Percentiles rank a stretch among this genome's conserved stretches.
Evolutionary conservation across 2,113 vertebrate genomes (phyloP).

Genomic region (Dasyornis broadbenti): DNA sequence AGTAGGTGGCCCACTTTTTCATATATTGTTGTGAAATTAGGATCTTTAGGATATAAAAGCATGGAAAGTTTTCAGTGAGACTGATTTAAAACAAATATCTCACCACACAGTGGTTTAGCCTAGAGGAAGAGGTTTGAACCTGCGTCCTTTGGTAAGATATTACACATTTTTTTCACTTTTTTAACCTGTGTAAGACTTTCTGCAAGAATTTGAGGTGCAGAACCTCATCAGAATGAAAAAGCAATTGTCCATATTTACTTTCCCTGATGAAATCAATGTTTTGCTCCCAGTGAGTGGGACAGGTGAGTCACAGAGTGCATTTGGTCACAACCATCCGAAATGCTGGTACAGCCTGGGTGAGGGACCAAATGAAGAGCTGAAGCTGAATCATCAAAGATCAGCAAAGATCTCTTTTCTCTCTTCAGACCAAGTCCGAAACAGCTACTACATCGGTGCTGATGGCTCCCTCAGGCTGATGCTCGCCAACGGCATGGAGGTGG

Average conservation of each 20-base stretch:
- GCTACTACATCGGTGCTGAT: slow-evolving; percentile 93
- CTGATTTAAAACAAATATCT: background rate
- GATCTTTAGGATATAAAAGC: background rate
- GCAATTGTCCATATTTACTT: background rate
- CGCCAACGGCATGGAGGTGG: slow-evolving; percentile 96
- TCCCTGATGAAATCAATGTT: background rate
- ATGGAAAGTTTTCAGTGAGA: background rate
- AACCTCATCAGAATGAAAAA: background rate
- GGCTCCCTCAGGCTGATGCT: slow-evolving; percentile 90
- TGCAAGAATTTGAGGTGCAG: background rate
- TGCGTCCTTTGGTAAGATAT: background rate
- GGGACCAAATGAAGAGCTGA: background rate
- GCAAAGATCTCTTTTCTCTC: background rate
- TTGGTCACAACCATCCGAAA: background rate
- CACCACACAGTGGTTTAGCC: background rate
- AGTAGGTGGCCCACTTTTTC: slow-evolving; percentile 11
- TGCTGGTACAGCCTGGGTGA: background rate
- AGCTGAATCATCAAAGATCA: background rate
- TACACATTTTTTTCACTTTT: background rate
- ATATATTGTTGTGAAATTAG: background rate
- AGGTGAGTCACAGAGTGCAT: background rate
- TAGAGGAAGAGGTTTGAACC: background rate
- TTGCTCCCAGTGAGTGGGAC: background rate
- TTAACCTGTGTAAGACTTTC: background rate
- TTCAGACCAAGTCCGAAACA: slow-evolving; percentile 96